Base-by-base conservation (phyloP, 2,113 vertebrate genomes). In the Dasyurus viverrinus region DNA sequence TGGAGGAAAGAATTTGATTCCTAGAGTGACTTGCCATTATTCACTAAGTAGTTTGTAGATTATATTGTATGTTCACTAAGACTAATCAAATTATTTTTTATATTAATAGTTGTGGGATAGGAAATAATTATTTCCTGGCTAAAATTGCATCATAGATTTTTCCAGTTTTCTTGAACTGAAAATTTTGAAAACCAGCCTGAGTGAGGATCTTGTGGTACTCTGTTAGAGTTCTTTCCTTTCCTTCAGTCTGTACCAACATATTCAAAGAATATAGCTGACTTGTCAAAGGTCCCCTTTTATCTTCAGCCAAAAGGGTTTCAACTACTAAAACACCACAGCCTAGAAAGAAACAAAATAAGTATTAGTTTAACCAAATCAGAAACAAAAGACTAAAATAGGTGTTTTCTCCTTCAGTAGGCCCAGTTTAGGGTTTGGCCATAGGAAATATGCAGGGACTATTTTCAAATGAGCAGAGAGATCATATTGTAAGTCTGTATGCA, bases 161-260 rank as follows among this genome's bases (percentile, higher is more conserved):
- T 57, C 99, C 99, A 0, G 99, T 99, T 91, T 92, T 97, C 95
- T 96, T 98, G 42, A 98, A 97, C 91, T 96, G 97, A 93, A 98
- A 53, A 27, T 94, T 68, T 47, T 90, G 92, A 97, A 99, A 99
- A 68, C 99, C 99, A 0, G 99, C 98, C 2, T 98, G 92, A 1
- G 95, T 36, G 2, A 99, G 98, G n/a, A 99, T 98, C 3, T 92
- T 93, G 1, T 47, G 93, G 97, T 99, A 99, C 96, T 99, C 98
- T 8, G 97, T 93, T 46, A 97, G 96, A 14, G 98, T 99, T 90
- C 99, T 57, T 97, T 99, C 99, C 25, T 97, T 98, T 16, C 99
- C 99, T 97, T 99, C 99, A 0, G 99, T 99, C 98, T 99, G 99
- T 4, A 99, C 98, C 94, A 99, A 98, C 99, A 99, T 99, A 96